Percentiles rank a stretch among this genome's conserved stretches.
Evolutionary conservation across 2,888 invertebrate genomes (phyloP).

Genomic region (Trissoscelio sp.): DNA sequence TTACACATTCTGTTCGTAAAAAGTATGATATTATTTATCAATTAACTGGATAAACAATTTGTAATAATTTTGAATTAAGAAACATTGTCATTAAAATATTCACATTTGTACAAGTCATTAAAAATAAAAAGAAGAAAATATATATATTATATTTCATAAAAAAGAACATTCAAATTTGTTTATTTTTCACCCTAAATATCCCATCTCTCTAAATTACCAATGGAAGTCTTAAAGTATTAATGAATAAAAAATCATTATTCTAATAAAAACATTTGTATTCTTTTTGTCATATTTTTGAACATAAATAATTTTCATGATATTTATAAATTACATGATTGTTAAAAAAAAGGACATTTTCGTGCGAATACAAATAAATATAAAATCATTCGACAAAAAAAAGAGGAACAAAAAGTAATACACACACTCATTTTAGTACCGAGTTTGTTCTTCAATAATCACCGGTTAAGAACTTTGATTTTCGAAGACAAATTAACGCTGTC

Average conservation of each 20-base stretch:
- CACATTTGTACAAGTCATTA: too few relatives aligned
- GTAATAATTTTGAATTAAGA: too few relatives aligned
- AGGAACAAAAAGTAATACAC: conserved; percentile 22
- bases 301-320: conserved; percentile 35
- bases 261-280: conserved; percentile 60
- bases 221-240: not conserved
- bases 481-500: conserved; percentile 50
- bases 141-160: too few relatives aligned
- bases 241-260: conserved; percentile 7
- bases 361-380: conserved; percentile 52
- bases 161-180: too few relatives aligned
- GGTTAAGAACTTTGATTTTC: conserved; percentile 47
- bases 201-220: too few relatives aligned
- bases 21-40: too few relatives aligned
- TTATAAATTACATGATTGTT: conserved; percentile 24
- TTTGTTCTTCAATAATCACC: conserved; percentile 30
- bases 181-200: too few relatives aligned
- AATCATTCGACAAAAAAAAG: conserved; percentile 36
- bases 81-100: too few relatives aligned
- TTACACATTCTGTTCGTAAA: too few relatives aligned
- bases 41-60: too few relatives aligned
- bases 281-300: conserved; percentile 37
- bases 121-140: too few relatives aligned
- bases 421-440: conserved; percentile 41
- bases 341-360: conserved; percentile 1